Evolutionary conservation across 2,113 vertebrate species (phyloP).

Genomic region (Lagopus leucura): DNA sequence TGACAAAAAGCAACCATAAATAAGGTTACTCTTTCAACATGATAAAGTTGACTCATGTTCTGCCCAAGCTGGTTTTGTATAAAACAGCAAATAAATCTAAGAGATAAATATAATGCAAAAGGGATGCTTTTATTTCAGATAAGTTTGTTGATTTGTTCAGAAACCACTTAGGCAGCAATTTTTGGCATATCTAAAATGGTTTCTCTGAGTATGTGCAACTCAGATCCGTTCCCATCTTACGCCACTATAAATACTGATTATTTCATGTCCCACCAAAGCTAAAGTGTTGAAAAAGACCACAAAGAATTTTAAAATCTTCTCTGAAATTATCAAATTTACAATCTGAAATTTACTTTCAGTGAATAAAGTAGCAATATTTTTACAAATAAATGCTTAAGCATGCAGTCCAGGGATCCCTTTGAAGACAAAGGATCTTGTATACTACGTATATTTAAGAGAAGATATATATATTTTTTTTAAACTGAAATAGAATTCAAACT

Average conservation of each 20-base stretch:
- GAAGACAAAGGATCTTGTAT: background rate
- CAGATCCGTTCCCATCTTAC: background rate
- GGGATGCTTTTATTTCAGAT: constrained; percentile 38
- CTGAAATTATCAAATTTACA: background rate
- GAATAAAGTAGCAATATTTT: background rate
- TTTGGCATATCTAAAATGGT: background rate
- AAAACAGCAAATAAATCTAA: constrained; percentile 58
- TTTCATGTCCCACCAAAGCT: constrained; percentile 2
- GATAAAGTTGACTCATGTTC: constrained; percentile 37
- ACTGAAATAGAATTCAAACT: background rate
- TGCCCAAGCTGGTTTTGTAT: constrained; percentile 27
- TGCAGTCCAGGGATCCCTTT: background rate
- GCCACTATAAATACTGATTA: constrained; percentile 29
- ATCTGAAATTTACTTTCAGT: background rate
- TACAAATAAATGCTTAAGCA: constrained; percentile 14
- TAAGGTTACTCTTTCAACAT: constrained; percentile 20
- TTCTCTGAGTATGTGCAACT: background rate
- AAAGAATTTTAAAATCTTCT: background rate
- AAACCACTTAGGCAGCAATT: background rate
- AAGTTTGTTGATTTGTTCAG: constrained; percentile 32
- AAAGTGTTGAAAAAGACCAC: background rate
- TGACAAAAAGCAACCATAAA: constrained; percentile 52
- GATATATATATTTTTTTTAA: too few species aligned
- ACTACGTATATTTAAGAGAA: background rate
- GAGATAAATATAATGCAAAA: constrained; percentile 42